Evolutionary conservation across 1,140 invertebrate genomes (phyloP), one percentile per base, ranked within the genome.

Genomic region (Aporrectodea caliginosa): DNA sequence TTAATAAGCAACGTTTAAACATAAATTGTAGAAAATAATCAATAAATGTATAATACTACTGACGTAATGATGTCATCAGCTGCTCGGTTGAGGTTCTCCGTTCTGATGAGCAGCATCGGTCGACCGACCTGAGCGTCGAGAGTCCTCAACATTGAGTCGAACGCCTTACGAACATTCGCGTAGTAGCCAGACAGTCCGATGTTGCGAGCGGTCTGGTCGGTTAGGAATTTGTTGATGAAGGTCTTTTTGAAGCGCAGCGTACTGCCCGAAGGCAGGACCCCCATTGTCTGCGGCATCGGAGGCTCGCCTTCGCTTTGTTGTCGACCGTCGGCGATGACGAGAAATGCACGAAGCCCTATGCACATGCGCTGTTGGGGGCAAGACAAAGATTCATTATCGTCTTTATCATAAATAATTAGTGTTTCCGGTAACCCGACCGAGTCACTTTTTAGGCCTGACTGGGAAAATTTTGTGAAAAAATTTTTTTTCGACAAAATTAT

Each of bases 231-330:
- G 82, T 87, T 88, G 1, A 88, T 83, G 81, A 86, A 88, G 0
- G 96, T 99, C 86, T 98, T 98, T 86, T 98, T 98, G 0, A 98
- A 94, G 35, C 87, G 89, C 74, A 98, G 90, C 0, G 97, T 97
- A 87, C 96, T 96, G 0, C 95, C 96, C 0, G 96, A 98, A 0
- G 97, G 97, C 68, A 98, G 89, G 0, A 95, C 94, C 0, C 95
- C 95, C 74, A 96, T 94, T 0, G 95, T 96, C 82, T 96, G 91
- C 0, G 97, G 97, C 96, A 99, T 98, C 0, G 96, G 96, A 12
- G 97, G 97, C 86, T 98, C 96, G 0, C 90, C 97, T 88, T 99
- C 98, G 87, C 98, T 98, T 88, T 99, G 98, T 86, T 99, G 97
- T 29, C 99, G 89, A 85, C 95, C 97, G 87, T 99, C 98, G 22